These are phyloP conservation scores for Portunus trituberculatus DNA, from an alignment of 1,140 invertebrate genomes.

Conservation along the genomic window DNA sequence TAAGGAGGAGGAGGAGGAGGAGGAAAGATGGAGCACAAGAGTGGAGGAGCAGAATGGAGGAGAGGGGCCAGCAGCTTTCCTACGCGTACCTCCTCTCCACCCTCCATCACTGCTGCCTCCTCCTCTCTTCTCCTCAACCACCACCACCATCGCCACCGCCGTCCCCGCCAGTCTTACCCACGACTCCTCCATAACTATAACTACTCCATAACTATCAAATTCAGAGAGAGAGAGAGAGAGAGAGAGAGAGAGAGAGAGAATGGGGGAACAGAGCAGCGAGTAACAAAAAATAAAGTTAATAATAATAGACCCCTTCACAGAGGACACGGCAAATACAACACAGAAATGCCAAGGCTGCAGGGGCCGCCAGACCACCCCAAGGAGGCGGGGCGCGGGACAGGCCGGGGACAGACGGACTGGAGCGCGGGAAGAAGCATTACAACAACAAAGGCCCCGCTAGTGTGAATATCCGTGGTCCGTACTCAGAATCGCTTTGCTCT, in stretches of 20 bases:
- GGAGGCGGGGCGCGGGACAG: neutral
- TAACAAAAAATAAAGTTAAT: neutral
- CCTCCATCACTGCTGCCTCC: neutral
- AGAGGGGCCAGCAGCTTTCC: neutral
- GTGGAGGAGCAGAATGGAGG: neutral
- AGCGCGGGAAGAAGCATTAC: neutral
- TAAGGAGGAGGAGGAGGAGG: neutral
- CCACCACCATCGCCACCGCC: neutral
- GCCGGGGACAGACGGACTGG: neutral
- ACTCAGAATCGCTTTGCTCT: too few species aligned
- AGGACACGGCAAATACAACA: neutral
- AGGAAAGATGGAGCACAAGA: neutral
- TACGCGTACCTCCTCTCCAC: neutral
- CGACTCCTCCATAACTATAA: neutral
- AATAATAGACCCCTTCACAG: too few species aligned
- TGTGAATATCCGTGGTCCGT: too few species aligned
- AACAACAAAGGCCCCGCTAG: too few species aligned
- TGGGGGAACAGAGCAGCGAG: neutral
- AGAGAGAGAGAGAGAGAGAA: constrained; percentile 1
- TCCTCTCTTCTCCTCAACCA: neutral
- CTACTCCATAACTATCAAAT: neutral
- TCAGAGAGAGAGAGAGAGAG: neutral
- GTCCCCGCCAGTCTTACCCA: neutral
- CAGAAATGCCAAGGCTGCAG: neutral
- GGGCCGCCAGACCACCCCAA: neutral